Evolutionary conservation across 2,113 vertebrate genomes (phyloP).

Genomic region (Nannospalax galili): DNA sequence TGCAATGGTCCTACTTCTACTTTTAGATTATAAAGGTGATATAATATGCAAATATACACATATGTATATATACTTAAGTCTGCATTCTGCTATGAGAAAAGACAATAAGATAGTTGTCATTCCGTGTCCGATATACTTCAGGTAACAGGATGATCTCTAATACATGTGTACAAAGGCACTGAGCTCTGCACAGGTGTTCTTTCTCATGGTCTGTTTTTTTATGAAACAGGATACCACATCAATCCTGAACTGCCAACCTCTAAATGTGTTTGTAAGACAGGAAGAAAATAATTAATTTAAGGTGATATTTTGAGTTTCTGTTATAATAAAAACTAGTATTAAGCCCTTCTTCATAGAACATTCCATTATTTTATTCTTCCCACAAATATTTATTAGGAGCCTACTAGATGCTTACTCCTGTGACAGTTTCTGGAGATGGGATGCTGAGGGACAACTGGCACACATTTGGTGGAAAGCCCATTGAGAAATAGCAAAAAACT

Average conservation of each 20-base stretch:
- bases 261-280: not conserved
- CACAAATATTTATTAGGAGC: constrained; percentile 1
- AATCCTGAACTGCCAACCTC: not conserved
- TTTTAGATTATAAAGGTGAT: not conserved
- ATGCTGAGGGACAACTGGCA: not conserved
- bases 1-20: not conserved
- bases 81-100: not conserved
- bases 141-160: not conserved
- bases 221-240: not conserved
- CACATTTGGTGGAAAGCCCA: not conserved
- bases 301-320: not conserved
- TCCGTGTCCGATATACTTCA: not conserved
- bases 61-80: not conserved
- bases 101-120: not conserved
- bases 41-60: not conserved
- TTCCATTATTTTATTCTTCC: constrained; percentile 33
- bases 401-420: not conserved
- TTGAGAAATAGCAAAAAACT: not conserved
- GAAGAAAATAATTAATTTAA: not conserved
- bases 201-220: not conserved
- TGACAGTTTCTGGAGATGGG: not conserved
- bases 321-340: not conserved
- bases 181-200: not conserved
- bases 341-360: not conserved
- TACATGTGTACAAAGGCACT: not conserved